phyloP scores from a whole-genome alignment of 2,888 invertebrate species.

The Agrotis segetum region DNA sequence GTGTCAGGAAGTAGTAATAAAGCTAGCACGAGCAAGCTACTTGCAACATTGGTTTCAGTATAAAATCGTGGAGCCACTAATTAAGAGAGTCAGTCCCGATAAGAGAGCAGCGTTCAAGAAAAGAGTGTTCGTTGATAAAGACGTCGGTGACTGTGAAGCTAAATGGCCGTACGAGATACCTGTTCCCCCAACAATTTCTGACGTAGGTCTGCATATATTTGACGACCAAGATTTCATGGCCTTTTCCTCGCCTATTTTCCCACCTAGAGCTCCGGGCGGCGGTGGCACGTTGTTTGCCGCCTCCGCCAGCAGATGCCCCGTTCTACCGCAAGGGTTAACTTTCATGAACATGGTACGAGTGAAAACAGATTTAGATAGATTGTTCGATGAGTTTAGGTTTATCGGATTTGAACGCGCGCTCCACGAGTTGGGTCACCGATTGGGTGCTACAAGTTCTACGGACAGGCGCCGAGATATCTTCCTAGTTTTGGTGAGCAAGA shows the following conservation, averaged over 20 bases:
- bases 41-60: constrained; percentile 72
- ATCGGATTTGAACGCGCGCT: constrained; percentile 75
- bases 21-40: constrained; percentile 73
- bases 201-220: constrained; percentile 42
- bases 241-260: not conserved
- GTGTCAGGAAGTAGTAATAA: constrained; percentile 72
- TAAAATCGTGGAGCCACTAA: constrained; percentile 73
- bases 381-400: constrained; percentile 80
- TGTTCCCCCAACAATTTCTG: constrained; percentile 8
- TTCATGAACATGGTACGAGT: not conserved
- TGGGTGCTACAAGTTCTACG: constrained; percentile 71
- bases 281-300: not conserved
- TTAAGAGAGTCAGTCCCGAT: constrained; percentile 69
- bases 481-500: constrained; percentile 82
- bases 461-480: constrained; percentile 80
- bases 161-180: constrained; percentile 73
- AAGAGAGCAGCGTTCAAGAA: constrained; percentile 73
- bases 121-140: constrained; percentile 74
- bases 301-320: not conserved
- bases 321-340: constrained; percentile 1
- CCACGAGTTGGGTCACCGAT: constrained; percentile 72
- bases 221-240: constrained; percentile 42
- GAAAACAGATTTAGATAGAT: constrained; percentile 71
- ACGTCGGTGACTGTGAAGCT: constrained; percentile 64
- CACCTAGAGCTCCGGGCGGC: not conserved